Evolutionary conservation across 2,797 vertebrate genomes (phyloP).

Genomic region (Periparus ater): DNA sequence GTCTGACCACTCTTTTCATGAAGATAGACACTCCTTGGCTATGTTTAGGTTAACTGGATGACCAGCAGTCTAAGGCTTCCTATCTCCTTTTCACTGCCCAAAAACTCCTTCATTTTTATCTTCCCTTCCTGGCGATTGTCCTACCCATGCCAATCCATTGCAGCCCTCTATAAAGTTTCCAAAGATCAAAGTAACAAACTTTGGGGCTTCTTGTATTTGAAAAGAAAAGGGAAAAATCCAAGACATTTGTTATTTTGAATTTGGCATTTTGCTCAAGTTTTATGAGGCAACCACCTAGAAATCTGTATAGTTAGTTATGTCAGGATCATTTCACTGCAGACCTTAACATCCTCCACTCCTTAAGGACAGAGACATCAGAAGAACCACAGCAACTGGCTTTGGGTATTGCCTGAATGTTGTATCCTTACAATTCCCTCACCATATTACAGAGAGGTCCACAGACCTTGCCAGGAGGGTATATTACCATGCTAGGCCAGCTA

Average conservation of each 20-base stretch:
- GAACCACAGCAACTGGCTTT: not conserved
- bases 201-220: not conserved
- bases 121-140: not conserved
- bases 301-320: not conserved
- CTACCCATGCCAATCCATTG: not conserved
- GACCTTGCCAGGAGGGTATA: not conserved
- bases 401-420: not conserved
- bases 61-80: not conserved
- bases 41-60: not conserved
- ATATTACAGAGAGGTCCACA: not conserved
- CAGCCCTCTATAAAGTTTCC: not conserved
- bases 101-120: not conserved
- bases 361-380: not conserved
- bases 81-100: not conserved
- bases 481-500: not conserved
- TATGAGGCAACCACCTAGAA: not conserved
- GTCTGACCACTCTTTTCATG: not conserved
- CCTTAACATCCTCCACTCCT: not conserved
- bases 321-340: not conserved
- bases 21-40: no score
- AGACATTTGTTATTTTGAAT: not conserved
- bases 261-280: not conserved
- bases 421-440: not conserved
- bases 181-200: not conserved
- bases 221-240: not conserved